phyloP scores from a whole-genome alignment of 2,888 invertebrate genomes.

The Megaustenia siamemsis region DNA sequence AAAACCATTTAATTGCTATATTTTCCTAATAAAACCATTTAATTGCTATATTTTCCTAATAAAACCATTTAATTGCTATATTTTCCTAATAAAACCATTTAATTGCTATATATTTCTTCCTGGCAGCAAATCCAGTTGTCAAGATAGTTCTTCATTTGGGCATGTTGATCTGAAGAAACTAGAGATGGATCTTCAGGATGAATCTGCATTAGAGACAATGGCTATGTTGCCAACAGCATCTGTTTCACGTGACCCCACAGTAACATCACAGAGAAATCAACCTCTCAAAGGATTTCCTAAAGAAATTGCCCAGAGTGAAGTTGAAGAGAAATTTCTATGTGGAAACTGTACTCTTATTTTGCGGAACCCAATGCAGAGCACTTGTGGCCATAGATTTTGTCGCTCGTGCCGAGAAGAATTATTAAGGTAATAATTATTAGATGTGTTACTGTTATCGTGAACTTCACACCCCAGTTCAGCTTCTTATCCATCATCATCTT shows the following conservation, averaged over 20 bases:
- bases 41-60: no score
- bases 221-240: conserved; percentile 19
- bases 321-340: conserved; percentile 51
- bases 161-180: conserved; percentile 6
- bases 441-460: no score
- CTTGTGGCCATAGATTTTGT: conserved; percentile 51
- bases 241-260: neutral
- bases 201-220: conserved; percentile 35
- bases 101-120: no score
- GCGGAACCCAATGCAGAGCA: conserved; percentile 48
- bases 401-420: conserved; percentile 28
- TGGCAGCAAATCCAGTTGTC: no score
- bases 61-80: no score
- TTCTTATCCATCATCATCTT: no score
- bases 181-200: conserved; percentile 42
- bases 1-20: no score
- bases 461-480: no score
- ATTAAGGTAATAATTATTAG: conserved; percentile 24
- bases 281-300: conserved; percentile 23
- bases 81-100: no score
- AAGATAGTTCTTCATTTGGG: no score
- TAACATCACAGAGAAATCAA: neutral
- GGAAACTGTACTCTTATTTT: conserved; percentile 42
- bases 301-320: conserved; percentile 14
- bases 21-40: no score